Evolutionary conservation across 2,113 vertebrate genomes (phyloP), one percentile per base, ranked within the genome.

Genomic region (Leptocoma aspasia): DNA sequence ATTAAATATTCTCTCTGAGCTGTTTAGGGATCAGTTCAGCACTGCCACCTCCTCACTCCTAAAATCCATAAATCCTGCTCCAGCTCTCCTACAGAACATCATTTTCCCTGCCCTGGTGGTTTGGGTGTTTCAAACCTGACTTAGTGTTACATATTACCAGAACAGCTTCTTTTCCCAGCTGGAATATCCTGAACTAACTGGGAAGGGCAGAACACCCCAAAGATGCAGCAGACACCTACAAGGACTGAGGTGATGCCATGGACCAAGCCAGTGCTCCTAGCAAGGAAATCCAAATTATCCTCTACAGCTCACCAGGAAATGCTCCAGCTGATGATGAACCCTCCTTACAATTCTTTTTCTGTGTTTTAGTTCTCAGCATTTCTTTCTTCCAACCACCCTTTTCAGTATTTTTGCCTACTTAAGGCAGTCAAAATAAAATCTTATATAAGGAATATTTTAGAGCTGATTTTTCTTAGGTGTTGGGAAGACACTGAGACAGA

Each of bases 131-230:
- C 68, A 45, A 44, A 17, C 54, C 73, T 52, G 57, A 30, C 13
- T 31, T 2, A 1, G 27, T 52, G 21, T 8, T 33, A 14, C 0
- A 1, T 1, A 6, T 31, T 4, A 31, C 69, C 33, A 54, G 57
- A 44, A 27, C 12, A 45, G 76, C 22, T 71, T 18, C 52, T 89
- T 33, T 27, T 57, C 45, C 39, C 35, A 69, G 75, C 13, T 41
- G 22, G 27, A 70, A 42, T 30, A 39, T 3, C 12, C n/a, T 26
- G 37, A 45, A 11, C 31, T 37, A 44, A 69, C 2, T 13, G 28
- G 64, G 71, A 50, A 86, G 24, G 44, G 44, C 33, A 86, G 49
- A 35, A 72, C 21, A 42, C 6, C 37, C 79, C 59, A 11, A 31
- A 44, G 50, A 33, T 41, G 37, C 3, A 68, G 70, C 44, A 37